Base-by-base conservation (phyloP, 2,888 invertebrate species). In the Trissoscelio sp. region DNA sequence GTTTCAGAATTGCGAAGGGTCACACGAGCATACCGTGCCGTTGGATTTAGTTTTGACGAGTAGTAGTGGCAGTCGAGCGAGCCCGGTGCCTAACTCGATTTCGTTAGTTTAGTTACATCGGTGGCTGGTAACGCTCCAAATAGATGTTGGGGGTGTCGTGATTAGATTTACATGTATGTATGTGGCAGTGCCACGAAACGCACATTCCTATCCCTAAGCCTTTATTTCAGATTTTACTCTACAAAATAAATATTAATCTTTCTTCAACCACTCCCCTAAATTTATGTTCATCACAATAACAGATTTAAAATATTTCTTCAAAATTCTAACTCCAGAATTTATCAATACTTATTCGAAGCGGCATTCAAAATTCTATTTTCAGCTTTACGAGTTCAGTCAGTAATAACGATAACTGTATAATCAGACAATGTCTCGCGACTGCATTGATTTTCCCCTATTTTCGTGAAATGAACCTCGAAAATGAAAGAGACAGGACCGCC, bases 31-130 rank as follows among this genome's bases (percentile, higher is more conserved):
- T 82, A 82, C 85, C 85, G 84, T 85, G 82, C 85, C 85, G 84
- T 85, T 88, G 86, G 87, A 88, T 89, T 89, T 85, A 86, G 87
- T 88, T 82, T 88, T 89, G 89, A 89, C 88, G 88, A 88, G 88
- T 85, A 89, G 87, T 87, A 86, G 86, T 83, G 85, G 84, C 78
- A 67, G 85, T 79, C 78, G 84, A 74, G 73, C 69, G 83, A 82
- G 85, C 83, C 83, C 81, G 83, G 82, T 73, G 82, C 86, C 88
- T 91, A 91, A 91, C 91, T 91, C 90, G 84, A 91, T 91, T 91
- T 88, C 86, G 90, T 91, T 91, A 91, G 91, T 91, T 91, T 91
- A 90, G 91, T 91, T 91, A 90, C 89, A 89, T 89, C 84, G 88
- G 87, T 86, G 88, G 88, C 88, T 87, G 87, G 88, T 88, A 88